Conservation (phyloP, 1,140 invertebrate species). For the Drosophila subpulchrella region DNA sequence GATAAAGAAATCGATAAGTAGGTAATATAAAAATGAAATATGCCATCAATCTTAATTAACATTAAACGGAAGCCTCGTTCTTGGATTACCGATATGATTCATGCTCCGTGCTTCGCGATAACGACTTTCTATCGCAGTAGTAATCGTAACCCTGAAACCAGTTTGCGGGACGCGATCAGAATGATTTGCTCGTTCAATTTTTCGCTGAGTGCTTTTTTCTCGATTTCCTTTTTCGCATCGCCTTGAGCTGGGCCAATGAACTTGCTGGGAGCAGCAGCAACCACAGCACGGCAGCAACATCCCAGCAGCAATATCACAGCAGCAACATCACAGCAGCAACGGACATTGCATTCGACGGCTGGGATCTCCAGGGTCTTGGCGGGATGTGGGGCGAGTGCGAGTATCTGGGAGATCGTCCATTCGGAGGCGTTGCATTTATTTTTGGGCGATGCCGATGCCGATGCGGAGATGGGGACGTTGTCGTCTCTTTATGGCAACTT, state of each 20-base stretch:
- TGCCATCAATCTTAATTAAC: too few relatives aligned
- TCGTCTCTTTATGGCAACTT: slow-evolving; percentile 77
- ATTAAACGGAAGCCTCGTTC: too few relatives aligned
- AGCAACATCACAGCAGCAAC: slow-evolving; percentile 35
- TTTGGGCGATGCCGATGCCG: slow-evolving; percentile 55
- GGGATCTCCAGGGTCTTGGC: slow-evolving; percentile 34
- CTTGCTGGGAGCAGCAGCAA: slow-evolving; percentile 45
- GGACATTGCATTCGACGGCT: slow-evolving; percentile 34
- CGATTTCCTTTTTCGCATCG: slow-evolving; percentile 54
- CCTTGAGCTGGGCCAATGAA: slow-evolving; percentile 69
- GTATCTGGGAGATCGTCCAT: slow-evolving; percentile 49
- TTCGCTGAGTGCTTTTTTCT: slow-evolving; percentile 39
- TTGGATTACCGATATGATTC: background rate
- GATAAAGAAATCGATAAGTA: too few relatives aligned
- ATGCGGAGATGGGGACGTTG: slow-evolving; percentile 41
- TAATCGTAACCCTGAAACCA: slow-evolving; percentile 25
- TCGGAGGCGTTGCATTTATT: slow-evolving; percentile 72
- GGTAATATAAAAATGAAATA: too few relatives aligned
- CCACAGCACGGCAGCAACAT: slow-evolving; percentile 50
- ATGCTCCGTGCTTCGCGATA: too few relatives aligned
- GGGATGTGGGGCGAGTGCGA: slow-evolving; percentile 20
- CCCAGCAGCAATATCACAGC: slow-evolving; percentile 14
- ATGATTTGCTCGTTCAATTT: slow-evolving; percentile 34
- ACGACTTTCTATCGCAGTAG: slow-evolving; percentile 13
- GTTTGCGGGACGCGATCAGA: slow-evolving; percentile 41